Evolutionary conservation across 2,797 vertebrate genomes (phyloP).

Genomic region (Lycodopsis pacificus): DNA sequence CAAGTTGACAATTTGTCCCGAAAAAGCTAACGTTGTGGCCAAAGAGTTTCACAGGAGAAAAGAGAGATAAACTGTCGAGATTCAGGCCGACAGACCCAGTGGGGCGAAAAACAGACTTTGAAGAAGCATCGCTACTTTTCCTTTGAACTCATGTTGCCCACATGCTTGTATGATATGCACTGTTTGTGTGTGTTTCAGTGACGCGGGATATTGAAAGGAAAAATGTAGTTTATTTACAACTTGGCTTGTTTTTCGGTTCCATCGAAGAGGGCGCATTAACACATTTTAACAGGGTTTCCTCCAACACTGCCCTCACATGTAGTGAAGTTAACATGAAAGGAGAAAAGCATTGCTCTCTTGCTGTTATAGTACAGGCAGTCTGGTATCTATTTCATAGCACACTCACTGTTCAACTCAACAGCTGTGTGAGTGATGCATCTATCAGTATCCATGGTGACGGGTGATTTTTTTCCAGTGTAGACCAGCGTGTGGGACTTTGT

Average conservation of each 20-base stretch:
- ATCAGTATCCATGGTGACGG: slow-evolving; percentile 32
- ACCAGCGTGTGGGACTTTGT: not conserved
- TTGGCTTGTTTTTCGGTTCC: not conserved
- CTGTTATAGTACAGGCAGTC: not conserved
- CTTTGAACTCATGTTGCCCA: slow-evolving; percentile 3
- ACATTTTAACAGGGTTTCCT: not conserved
- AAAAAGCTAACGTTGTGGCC: not conserved
- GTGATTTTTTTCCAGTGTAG: not conserved
- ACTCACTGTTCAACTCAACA: slow-evolving; percentile 18
- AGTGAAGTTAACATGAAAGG: not conserved
- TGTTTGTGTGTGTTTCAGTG: slow-evolving; percentile 35
- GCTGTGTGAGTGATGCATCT: slow-evolving; percentile 22
- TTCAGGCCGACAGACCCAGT: not conserved
- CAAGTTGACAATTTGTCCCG: not conserved
- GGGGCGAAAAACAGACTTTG: not conserved
- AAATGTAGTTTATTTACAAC: too few species aligned
- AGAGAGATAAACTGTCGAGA: not conserved
- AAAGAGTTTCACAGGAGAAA: slow-evolving; percentile 1
- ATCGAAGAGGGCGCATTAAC: not conserved
- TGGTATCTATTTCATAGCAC: not conserved
- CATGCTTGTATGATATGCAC: slow-evolving; percentile 36
- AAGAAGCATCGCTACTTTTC: slow-evolving; percentile 9
- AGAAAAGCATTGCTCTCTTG: not conserved
- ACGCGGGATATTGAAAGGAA: not conserved
- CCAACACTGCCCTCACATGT: not conserved